Evolutionary conservation across 64 coral and sea anemone genomes (phyloP).

Genomic region (Exaiptasia diaphana): DNA sequence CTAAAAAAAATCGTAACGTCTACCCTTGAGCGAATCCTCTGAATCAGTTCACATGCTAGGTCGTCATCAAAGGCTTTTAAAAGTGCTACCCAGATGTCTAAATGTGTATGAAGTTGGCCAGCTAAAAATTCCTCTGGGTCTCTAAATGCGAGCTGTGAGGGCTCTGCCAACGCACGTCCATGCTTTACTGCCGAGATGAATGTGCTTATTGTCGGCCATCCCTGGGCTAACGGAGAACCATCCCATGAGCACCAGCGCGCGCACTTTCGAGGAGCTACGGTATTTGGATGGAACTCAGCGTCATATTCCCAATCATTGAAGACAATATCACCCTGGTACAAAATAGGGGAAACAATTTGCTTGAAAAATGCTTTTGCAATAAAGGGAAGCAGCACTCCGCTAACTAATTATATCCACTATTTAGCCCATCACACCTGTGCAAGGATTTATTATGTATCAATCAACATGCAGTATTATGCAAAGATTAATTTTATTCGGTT

Average conservation of each 20-base stretch:
- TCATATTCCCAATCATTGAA: slow-evolving; percentile 43
- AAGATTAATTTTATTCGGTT: not conserved
- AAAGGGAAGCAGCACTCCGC: not conserved
- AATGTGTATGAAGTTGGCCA: slow-evolving; percentile 3
- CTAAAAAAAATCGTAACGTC: not conserved
- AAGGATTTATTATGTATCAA: not conserved
- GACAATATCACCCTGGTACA: not conserved
- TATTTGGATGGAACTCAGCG: slow-evolving; percentile 20
- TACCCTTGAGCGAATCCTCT: not conserved
- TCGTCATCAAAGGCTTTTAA: too few relatives aligned
- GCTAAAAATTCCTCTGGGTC: slow-evolving; percentile 18
- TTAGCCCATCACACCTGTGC: not conserved
- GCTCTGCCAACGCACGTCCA: not conserved
- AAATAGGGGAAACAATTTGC: slow-evolving; percentile 4
- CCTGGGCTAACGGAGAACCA: slow-evolving; percentile 5
- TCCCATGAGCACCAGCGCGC: slow-evolving; percentile 24
- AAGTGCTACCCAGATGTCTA: too few relatives aligned
- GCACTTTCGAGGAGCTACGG: not conserved
- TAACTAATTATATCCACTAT: not conserved
- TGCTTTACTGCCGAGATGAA: not conserved
- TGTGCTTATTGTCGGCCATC: slow-evolving; percentile 21
- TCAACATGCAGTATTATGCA: not conserved
- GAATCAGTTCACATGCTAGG: not conserved
- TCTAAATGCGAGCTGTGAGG: slow-evolving; percentile 16
- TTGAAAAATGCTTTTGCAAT: too few relatives aligned